Evolutionary conservation across 1,140 invertebrate species (phyloP), one percentile per base, ranked within the genome.

Genomic region (Drosophila kikkawai): DNA sequence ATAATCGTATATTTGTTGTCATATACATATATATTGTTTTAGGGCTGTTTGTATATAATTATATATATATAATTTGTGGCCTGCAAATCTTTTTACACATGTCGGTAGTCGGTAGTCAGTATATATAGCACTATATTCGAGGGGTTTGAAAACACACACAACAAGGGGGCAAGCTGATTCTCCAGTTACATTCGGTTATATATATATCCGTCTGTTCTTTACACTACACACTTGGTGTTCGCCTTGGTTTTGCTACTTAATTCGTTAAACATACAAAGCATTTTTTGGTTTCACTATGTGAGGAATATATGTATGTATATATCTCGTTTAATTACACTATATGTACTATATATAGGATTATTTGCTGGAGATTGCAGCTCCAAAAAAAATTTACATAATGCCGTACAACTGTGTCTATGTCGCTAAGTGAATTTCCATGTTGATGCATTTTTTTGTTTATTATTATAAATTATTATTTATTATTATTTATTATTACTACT

Each of bases 1-100:
- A 68, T 76, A 60, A 45, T 59, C 74, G 74, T 79, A 78, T 78
- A 78, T 78, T 78, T 79, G 66, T 79, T 79, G 66, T 79, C 74
- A 77, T 78, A 78, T 77, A 78, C 74, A 75, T 74, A 59, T 71
- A 71, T 74, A 70, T 26, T 34, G 68, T 50, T 66, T 69, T 66
- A 34, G 17, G 37, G 61, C 37, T 42, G 66, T 75, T 60, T 47
- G 51, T 76, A 74, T 70, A 55, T 76, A 66, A 45, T 75, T 64
- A 68, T 78, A 36, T 67, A 36, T 67, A 66, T 70, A 70, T 70
- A 58, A 55, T 67, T 77, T 61, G 58, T 69, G 75, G 69, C 53
- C 68, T 73, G 69, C 55, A 71, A 77, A 58, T 78, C 75, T 69
- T 70, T 69, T 77, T 77, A 75, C 75, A 77, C 44, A 73, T 58